Percentiles rank a stretch among this genome's conserved stretches.
Evolutionary conservation across 1,140 invertebrate genomes (phyloP).

Genomic region (Platyscapa corneri): DNA sequence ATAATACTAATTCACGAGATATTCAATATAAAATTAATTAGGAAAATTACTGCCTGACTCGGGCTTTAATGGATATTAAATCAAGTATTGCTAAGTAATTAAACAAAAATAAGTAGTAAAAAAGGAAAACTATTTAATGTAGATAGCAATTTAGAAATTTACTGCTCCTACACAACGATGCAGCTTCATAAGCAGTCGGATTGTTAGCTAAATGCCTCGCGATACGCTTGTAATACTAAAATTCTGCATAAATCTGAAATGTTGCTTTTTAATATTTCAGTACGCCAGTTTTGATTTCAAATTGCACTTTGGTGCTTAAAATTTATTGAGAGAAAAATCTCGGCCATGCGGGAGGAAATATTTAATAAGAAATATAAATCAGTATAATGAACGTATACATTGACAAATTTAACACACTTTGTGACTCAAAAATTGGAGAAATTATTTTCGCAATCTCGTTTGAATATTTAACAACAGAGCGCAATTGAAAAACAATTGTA

Average conservation of each 20-base stretch:
- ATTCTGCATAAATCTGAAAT: not conserved
- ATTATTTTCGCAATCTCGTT: too few species aligned
- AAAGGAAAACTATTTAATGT: not conserved
- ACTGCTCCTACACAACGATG: not conserved
- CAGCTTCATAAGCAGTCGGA: not conserved
- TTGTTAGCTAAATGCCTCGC: not conserved
- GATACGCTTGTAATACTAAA: not conserved
- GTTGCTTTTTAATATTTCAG: not conserved
- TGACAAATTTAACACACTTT: not conserved
- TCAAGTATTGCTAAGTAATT: not conserved
- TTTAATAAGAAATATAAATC: not conserved
- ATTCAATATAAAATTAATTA: not conserved
- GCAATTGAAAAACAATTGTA: not conserved
- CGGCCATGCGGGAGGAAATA: not conserved
- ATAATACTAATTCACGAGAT: not conserved
- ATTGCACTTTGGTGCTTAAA: not conserved
- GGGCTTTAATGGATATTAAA: not conserved
- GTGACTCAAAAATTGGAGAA: too few species aligned
- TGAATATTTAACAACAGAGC: too few species aligned
- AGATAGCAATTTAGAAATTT: not conserved
- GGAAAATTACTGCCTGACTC: not conserved
- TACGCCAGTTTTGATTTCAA: not conserved
- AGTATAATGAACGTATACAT: not conserved
- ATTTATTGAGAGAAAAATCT: not conserved
- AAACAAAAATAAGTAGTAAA: not conserved